A percentile compares a stretch with the other conserved stretches of the same genome.
Evolutionary conservation across 2,888 invertebrate genomes (phyloP).

Genomic region (Parasteatoda lunata): DNA sequence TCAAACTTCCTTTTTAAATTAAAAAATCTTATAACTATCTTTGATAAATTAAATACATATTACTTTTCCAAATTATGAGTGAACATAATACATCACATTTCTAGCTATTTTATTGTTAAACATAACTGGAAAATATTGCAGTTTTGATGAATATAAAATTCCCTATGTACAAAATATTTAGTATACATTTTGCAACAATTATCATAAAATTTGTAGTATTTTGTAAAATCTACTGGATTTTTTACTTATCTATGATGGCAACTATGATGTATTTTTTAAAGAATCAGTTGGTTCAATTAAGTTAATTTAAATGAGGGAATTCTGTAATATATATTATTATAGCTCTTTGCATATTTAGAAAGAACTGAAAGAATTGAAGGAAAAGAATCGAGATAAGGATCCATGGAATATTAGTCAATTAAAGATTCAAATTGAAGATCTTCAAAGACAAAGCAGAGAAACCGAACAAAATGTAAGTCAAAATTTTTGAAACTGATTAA

Average conservation of each 20-base stretch:
- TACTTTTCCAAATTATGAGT: no score
- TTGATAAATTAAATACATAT: no score
- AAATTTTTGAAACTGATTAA: no score
- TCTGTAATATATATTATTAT: not conserved
- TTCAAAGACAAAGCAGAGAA: conserved; percentile 55
- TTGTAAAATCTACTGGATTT: not conserved
- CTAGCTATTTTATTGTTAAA: no score
- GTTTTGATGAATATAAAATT: no score
- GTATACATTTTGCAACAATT: not conserved
- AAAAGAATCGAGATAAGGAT: conserved; percentile 35
- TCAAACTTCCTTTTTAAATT: no score
- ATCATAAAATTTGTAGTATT: not conserved
- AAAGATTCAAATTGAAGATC: conserved; percentile 56
- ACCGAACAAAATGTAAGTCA: conserved; percentile 41
- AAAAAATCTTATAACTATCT: no score
- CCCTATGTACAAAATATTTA: not conserved
- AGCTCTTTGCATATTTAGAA: conserved; percentile 17
- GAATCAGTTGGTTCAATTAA: not conserved
- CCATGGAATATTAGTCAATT: conserved; percentile 59
- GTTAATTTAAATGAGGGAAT: not conserved
- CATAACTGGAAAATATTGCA: no score
- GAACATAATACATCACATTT: no score
- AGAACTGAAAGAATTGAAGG: conserved; percentile 51
- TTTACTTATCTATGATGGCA: not conserved
- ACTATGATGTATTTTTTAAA: not conserved